Base-by-base conservation (phyloP, 2,888 invertebrate genomes). In the Listrodromus nycthemerus region DNA sequence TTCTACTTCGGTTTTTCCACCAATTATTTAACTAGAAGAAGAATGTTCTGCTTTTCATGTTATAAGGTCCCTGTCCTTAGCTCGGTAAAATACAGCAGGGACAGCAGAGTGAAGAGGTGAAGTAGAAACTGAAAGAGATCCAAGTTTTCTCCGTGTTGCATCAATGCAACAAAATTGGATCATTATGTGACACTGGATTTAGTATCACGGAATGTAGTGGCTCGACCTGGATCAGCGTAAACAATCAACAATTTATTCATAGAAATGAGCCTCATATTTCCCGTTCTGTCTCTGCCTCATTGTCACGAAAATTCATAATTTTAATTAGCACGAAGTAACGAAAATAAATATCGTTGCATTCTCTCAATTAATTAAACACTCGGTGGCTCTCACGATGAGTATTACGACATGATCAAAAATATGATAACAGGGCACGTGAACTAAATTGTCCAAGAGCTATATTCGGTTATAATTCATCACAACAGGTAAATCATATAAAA, bases 141-240 rank as follows among this genome's bases (percentile, higher is more conserved):
- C 63, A 78, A 82, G 69, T 82, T 82, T 82, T 82, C 82, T 74
- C 63, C 27, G 52, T 33, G n/a, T n/a, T n/a, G n/a, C n/a, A n/a
- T 41, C 5, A 7, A 33, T 77, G 77, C 71, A 84, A 74, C 55
- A 84, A 84, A 81, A 55, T 80, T 80, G 77, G 77, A 84, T 80
- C 74, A 77, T 81, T 80, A n/a, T n/a, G n/a, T n/a, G n/a, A n/a
- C n/a, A n/a, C n/a, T n/a, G n/a, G n/a, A n/a, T n/a, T n/a, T n/a
- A n/a, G n/a, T n/a, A n/a, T n/a, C n/a, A n/a, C n/a, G n/a, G n/a
- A n/a, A n/a, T n/a, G n/a, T n/a, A n/a, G n/a, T n/a, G n/a, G n/a
- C n/a, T 74, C 52, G 75, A 78, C 78, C 79, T 82, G 74, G 75
- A 83, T 79, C 75, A 75, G 79, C 75, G 75, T 58, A n/a, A 83